Percentiles rank a stretch among this genome's conserved stretches.
These are phyloP conservation scores for Euclidia mi DNA, from an alignment of 2,888 invertebrate species.

Conservation along the genomic window DNA sequence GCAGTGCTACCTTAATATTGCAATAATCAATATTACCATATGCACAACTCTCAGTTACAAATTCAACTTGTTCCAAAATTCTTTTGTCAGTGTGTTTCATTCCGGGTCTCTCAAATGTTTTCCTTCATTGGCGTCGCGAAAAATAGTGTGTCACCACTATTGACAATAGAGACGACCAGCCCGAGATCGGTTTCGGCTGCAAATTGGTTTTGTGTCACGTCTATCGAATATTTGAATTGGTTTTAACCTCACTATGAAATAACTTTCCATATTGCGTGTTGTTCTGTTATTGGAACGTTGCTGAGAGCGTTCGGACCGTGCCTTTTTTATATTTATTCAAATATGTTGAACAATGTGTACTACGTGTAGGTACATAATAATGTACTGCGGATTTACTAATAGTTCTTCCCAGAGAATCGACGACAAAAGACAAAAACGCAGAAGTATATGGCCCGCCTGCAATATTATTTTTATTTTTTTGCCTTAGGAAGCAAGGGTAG, in stretches of 20 bases:
- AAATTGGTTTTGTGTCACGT: slow-evolving; percentile 79
- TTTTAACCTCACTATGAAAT: slow-evolving; percentile 81
- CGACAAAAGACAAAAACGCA: too few relatives aligned
- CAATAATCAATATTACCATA: too few relatives aligned
- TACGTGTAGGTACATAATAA: too few relatives aligned
- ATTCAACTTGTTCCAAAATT: too few relatives aligned
- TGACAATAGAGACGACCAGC: slow-evolving; percentile 58
- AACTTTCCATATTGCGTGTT: slow-evolving; percentile 65
- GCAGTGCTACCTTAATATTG: too few relatives aligned
- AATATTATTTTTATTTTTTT: too few relatives aligned
- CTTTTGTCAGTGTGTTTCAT: background rate
- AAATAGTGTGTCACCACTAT: slow-evolving; percentile 29
- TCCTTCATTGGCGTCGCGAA: background rate
- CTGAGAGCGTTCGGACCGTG: slow-evolving; percentile 47
- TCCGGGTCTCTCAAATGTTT: slow-evolving; percentile 3
- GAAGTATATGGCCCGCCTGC: too few relatives aligned
- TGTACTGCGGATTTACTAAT: too few relatives aligned
- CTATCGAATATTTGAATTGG: slow-evolving; percentile 83
- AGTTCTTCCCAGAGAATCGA: too few relatives aligned
- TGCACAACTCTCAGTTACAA: too few relatives aligned
- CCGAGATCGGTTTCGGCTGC: slow-evolving; percentile 64
- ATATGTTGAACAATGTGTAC: too few relatives aligned
- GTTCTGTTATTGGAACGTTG: slow-evolving; percentile 63
- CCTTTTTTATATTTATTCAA: background rate
- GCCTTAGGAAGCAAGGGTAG: too few relatives aligned